Evolutionary conservation across 2,797 vertebrate genomes (phyloP).

Genomic region (Manis crassicaudata): DNA sequence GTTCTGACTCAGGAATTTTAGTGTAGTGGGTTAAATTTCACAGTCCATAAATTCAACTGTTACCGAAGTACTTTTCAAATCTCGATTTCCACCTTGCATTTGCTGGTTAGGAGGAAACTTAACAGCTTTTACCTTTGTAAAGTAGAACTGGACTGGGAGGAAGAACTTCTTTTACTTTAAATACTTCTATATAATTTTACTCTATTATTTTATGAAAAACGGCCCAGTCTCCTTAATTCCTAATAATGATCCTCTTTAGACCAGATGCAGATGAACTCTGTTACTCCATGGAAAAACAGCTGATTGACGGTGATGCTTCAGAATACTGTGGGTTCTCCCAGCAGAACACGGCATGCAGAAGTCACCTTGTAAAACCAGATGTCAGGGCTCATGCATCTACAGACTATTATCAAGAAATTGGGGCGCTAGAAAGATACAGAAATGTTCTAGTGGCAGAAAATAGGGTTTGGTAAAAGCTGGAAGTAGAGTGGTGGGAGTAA

Average conservation of each 20-base stretch:
- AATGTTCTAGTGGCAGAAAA: background rate
- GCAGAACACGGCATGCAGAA: background rate
- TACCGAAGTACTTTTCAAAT: background rate
- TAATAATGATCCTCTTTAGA: background rate
- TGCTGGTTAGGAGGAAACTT: background rate
- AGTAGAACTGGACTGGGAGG: background rate
- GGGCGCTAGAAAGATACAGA: background rate
- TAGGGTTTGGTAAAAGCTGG: conserved; percentile 9
- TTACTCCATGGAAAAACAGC: background rate
- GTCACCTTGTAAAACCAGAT: background rate
- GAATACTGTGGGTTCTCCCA: background rate
- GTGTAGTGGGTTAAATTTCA: background rate
- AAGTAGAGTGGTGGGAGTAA: background rate
- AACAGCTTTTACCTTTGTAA: background rate
- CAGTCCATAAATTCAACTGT: background rate
- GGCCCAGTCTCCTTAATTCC: background rate
- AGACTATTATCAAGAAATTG: background rate
- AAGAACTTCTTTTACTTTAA: background rate
- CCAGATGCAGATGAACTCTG: background rate
- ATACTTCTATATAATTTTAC: background rate
- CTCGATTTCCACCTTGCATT: background rate
- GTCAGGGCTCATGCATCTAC: background rate
- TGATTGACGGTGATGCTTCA: background rate
- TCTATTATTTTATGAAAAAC: background rate
- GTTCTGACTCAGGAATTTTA: background rate